A percentile compares a stretch with the other conserved stretches of the same genome.
Evolutionary conservation across 2,113 vertebrate species (phyloP).

Genomic region (Apeltes quadracus): DNA sequence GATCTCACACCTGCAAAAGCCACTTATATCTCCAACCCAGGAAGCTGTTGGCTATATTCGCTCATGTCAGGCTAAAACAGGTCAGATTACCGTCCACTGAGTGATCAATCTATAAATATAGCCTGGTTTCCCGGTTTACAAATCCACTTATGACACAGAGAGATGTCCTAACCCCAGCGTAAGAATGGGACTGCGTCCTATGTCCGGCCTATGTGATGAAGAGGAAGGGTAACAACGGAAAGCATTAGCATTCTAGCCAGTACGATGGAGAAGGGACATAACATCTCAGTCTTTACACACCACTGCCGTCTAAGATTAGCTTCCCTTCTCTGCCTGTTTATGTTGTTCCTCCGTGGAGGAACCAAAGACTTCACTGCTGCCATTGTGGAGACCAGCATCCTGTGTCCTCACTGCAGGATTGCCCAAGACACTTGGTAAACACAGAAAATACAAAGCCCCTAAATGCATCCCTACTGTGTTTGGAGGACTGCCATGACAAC

Average conservation of each 20-base stretch:
- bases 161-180: conserved; percentile 37
- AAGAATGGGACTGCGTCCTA: conserved; percentile 28
- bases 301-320: conserved; percentile 58
- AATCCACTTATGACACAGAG: conserved; percentile 64
- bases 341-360: conserved; percentile 26
- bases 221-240: conserved; percentile 8
- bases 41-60: conserved; percentile 23
- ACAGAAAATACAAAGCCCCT: conserved; percentile 72
- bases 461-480: conserved; percentile 77
- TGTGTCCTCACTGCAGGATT: conserved; percentile 60
- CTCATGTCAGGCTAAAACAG: conserved; percentile 43
- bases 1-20: conserved; percentile 54
- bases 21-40: conserved; percentile 20
- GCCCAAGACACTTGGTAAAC: conserved; percentile 70
- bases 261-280: conserved; percentile 51
- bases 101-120: conserved; percentile 65
- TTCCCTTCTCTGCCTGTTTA: conserved; percentile 43
- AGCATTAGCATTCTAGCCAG: conserved; percentile 39
- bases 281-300: conserved; percentile 47
- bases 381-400: conserved; percentile 60
- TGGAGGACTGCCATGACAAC: conserved; percentile 79
- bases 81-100: conserved; percentile 50
- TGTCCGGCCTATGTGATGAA: conserved; percentile 18
- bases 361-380: conserved; percentile 43
- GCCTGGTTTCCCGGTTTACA: conserved; percentile 46